Conservation (phyloP, 2,113 vertebrate genomes). For the Erythrocercus mccallii region DNA sequence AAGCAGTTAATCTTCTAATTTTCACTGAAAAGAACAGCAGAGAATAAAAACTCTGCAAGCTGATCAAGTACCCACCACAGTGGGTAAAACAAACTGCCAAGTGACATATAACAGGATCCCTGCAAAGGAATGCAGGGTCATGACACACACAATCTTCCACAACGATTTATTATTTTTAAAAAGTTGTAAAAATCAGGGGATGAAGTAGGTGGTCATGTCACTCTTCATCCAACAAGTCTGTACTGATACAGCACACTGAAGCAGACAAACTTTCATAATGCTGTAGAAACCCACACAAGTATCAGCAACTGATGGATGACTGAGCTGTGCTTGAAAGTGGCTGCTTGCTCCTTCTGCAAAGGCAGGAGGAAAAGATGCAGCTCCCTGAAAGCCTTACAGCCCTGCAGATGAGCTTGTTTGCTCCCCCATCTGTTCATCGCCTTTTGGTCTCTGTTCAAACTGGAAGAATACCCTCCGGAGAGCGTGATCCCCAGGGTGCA, state of each 20-base stretch:
- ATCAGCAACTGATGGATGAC: not conserved
- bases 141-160: conserved; percentile 7
- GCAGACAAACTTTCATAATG: not conserved
- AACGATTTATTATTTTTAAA: not conserved
- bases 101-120: conserved; percentile 50
- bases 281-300: not conserved
- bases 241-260: not conserved
- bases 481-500: not conserved
- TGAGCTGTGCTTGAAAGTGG: not conserved
- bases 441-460: not conserved
- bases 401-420: not conserved
- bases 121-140: conserved; percentile 45
- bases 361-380: not conserved
- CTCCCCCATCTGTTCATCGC: not conserved
- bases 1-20: conserved; percentile 2
- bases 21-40: not conserved
- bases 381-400: not conserved
- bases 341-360: not conserved
- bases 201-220: conserved; percentile 32
- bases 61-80: conserved; percentile 30
- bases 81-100: conserved; percentile 52
- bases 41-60: not conserved
- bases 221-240: conserved; percentile 2
- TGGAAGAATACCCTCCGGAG: not conserved
- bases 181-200: not conserved